Percentiles rank a stretch among this genome's conserved stretches.
Evolutionary conservation across 1,140 invertebrate genomes (phyloP).

Genomic region (Pogonomyrmex californicus): DNA sequence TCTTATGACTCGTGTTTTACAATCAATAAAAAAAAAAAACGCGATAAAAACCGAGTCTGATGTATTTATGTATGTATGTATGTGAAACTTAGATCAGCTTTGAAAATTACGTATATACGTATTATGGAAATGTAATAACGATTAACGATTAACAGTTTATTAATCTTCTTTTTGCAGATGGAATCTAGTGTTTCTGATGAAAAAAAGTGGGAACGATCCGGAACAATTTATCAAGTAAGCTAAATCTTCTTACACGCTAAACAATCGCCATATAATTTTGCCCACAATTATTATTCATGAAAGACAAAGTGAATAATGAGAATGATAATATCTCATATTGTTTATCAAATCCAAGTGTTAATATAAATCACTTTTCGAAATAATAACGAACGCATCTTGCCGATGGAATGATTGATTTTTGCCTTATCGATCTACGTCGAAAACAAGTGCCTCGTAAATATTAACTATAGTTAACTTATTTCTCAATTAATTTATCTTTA

Average conservation of each 20-base stretch:
- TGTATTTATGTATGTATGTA: slow-evolving; percentile 4
- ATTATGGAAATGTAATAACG: not conserved
- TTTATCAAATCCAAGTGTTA: slow-evolving; percentile 1
- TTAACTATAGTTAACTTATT: not conserved
- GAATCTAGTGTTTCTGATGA: slow-evolving; percentile 63
- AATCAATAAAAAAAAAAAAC: not conserved
- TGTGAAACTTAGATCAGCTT: not conserved
- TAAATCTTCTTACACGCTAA: slow-evolving; percentile 3
- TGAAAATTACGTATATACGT: not conserved
- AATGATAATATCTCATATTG: not conserved
- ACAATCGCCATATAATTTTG: not conserved
- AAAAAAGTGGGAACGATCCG: slow-evolving; percentile 72
- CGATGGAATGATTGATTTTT: not conserved
- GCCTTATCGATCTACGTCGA: not conserved
- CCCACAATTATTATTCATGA: not conserved
- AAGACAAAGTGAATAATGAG: not conserved
- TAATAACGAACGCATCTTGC: not conserved
- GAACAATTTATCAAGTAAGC: slow-evolving; percentile 78
- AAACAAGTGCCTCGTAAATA: not conserved
- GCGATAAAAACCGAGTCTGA: not conserved
- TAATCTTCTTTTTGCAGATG: slow-evolving; percentile 47
- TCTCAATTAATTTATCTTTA: not conserved
- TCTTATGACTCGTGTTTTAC: not conserved
- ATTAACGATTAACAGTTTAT: not conserved
- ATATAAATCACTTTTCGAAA: not conserved